Evolutionary conservation across 2,113 vertebrate species (phyloP).

Genomic region (Petroica traversi): DNA sequence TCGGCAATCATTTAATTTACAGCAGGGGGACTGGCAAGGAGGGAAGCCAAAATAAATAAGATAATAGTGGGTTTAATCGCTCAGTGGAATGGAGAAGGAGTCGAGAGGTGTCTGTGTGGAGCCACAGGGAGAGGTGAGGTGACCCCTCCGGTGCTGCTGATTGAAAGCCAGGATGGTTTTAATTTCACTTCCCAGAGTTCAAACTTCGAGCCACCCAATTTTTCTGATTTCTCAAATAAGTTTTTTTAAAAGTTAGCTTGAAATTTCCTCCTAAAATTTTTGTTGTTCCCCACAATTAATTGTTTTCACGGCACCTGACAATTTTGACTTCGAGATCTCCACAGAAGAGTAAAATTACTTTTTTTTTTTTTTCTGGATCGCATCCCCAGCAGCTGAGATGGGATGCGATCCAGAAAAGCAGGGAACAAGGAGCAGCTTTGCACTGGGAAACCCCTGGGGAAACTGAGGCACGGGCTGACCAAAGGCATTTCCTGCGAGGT

Average conservation of each 20-base stretch:
- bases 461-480: background rate
- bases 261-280: background rate
- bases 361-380: background rate
- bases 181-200: background rate
- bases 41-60: conserved; percentile 74
- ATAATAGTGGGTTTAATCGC: conserved; percentile 60
- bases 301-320: rapidly evolving
- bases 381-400: background rate
- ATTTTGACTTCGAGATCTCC: background rate
- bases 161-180: background rate
- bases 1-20: conserved; percentile 68
- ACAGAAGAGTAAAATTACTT: background rate
- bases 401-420: too few relatives aligned
- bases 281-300: background rate
- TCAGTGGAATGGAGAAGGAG: conserved; percentile 19
- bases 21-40: conserved; percentile 61
- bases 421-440: background rate
- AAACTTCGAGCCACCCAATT: background rate
- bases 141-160: background rate
- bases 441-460: background rate
- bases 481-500: background rate
- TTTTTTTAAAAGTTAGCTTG: background rate
- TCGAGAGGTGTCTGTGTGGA: background rate
- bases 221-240: background rate
- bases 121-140: background rate